Base-by-base conservation (phyloP, 2,888 invertebrate genomes). In the Sarcophaga carnaria region DNA sequence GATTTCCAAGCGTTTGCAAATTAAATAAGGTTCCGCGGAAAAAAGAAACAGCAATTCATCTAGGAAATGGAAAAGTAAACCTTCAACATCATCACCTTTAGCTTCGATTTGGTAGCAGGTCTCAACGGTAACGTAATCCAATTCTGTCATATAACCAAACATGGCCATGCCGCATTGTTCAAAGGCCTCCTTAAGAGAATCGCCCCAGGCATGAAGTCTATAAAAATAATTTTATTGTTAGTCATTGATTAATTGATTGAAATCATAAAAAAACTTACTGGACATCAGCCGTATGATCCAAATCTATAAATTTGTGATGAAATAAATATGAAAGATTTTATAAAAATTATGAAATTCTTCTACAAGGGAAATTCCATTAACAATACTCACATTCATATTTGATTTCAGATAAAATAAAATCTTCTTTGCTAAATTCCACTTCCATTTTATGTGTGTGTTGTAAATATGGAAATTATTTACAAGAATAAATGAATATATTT, bases 221-320 rank as follows among this genome's bases (percentile, higher is more conserved):
- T 85, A 87, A 83, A 11, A 64, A 5, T 20, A 69, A 14, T 17
- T 10, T 17, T 54, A 27, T 4, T n/a, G 17, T 66, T 17, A 66
- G 49, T 37, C 37, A 64, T 4, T 54, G 45, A 76, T 5, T 25
- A 37, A 66, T 20, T 49, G 49, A 49, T 60, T 12, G 22, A 49
- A 22, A 22, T 22, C 22, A 22, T 22, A 49, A n/a, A 64, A 64
- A 79, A 91, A 96, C 97, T 96, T 95, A 98, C 97, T 99, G 99
- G n/a, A 99, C 97, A 94, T 99, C 99, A 22, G 99, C 99, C 49
- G 99, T 98, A 93, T 99, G 99, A 92, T 99, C 99, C 93, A 99
- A 94, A 95, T 97, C 98, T 98, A 94, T 84, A 86, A 89, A 54
- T 11, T 62, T 14, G 14, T 63, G 25, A 54, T 71, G 75, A 71